Evolutionary conservation across 2,797 vertebrate genomes (phyloP), one percentile per base, ranked within the genome.

Genomic region (Xiphorhynchus erythropygius): DNA sequence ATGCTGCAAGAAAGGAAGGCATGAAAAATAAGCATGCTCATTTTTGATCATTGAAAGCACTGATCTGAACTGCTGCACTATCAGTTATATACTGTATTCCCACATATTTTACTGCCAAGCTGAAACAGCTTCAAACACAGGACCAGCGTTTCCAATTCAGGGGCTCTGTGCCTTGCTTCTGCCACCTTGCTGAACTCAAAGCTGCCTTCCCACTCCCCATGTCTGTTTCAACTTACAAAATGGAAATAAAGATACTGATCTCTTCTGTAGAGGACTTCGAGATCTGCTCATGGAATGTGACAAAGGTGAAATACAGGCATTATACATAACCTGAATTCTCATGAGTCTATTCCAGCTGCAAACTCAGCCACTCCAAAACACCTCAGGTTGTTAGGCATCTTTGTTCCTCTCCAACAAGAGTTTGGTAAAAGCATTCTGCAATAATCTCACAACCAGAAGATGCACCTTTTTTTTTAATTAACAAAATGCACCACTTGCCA

Each of bases 231-330:
- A 13, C 11, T 46, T 52, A 23, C 1, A 62, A 81, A 80, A 57
- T 8, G 10, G 41, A 77, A 91, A 35, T n/a, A 59, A 63, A 0
- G 2, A 57, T 15, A 52, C 27, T 33, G 27, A 78, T 71, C 46
- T 91, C 41, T 27, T 50, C 71, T 13, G 46, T 6, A 68, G 32
- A 87, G 24, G 35, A 35, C 68, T 68, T 13, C 5, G 15, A 86
- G 57, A 80, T 62, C 56, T 77, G 49, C 32, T 63, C 24, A 27
- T 1, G 0, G 3, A 33, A 80, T 2, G 0, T 10, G 60, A 2
- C 42, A 3, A 86, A 90, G 23, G 14, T n/a, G 28, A 82, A 76
- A 69, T n/a, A 44, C 9, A 32, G 79, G 22, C 55, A 24, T 27
- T 30, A 49, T 4, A 68, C 42, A 47, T 55, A 87, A 84, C 24